Evolutionary conservation across 2,888 invertebrate species (phyloP).

Genomic region (Ischnura elegans): DNA sequence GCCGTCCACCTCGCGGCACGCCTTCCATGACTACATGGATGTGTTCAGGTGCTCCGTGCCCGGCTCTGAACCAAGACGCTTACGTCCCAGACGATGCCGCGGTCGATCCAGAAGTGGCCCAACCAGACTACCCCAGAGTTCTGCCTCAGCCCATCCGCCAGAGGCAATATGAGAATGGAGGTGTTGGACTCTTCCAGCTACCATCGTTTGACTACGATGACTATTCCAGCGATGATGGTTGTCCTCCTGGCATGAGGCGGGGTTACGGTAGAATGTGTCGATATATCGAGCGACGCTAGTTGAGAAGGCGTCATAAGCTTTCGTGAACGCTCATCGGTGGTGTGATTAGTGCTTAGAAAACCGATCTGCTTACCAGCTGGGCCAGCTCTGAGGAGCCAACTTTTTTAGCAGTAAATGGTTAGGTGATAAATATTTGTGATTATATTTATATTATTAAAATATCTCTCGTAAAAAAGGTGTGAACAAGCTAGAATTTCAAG

Average conservation of each 20-base stretch:
- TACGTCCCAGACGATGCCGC: not conserved
- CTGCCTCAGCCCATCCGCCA: not conserved
- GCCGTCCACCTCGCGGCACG: not conserved
- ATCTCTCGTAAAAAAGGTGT: no score
- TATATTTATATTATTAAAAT: not conserved
- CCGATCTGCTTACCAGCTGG: not conserved
- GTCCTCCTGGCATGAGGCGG: slow-evolving; percentile 20
- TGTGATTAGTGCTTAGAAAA: not conserved
- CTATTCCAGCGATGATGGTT: not conserved
- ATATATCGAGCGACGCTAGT: not conserved
- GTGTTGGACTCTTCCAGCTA: not conserved
- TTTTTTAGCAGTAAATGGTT: not conserved
- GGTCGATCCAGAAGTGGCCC: not conserved
- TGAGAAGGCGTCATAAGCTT: not conserved
- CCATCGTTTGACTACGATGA: not conserved
- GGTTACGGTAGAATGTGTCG: slow-evolving; percentile 39
- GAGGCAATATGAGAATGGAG: not conserved
- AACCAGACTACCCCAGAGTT: not conserved
- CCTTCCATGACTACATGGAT: not conserved
- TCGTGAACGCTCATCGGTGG: not conserved
- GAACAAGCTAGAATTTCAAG: no score
- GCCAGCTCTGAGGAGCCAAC: not conserved
- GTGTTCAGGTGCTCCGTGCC: not conserved
- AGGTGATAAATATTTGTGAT: no score
- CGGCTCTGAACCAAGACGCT: not conserved